These are phyloP conservation scores for Nebria brevicollis DNA, from an alignment of 2,888 invertebrate species.

Conservation along the genomic window DNA sequence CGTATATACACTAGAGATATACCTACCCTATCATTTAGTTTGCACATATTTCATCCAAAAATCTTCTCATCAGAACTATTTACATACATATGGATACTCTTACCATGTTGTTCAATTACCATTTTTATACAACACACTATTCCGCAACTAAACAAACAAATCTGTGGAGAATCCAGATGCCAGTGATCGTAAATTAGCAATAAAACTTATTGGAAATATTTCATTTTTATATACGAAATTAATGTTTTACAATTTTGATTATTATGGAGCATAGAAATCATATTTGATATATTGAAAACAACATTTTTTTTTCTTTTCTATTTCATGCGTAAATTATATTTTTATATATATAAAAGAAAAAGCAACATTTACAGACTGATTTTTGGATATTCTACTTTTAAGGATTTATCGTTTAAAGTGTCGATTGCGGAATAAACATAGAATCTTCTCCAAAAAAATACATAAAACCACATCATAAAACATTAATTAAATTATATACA, in stretches of 20 bases:
- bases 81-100: background rate
- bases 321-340: no score
- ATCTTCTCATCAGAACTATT: background rate
- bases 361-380: no score
- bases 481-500: constrained; percentile 7
- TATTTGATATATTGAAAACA: no score
- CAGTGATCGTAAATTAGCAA: no score
- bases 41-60: background rate
- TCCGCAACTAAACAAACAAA: background rate
- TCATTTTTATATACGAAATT: no score
- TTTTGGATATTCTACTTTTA: no score
- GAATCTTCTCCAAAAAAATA: background rate
- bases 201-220: no score
- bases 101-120: background rate
- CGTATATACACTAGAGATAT: background rate
- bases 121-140: background rate
- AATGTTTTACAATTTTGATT: no score
- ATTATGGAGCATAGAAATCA: no score
- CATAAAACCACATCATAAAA: background rate
- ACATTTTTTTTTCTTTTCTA: no score
- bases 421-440: background rate
- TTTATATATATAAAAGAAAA: no score
- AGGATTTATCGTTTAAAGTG: background rate
- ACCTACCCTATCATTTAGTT: background rate
- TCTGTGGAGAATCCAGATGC: no score